Evolutionary conservation across 2,888 invertebrate genomes (phyloP).

Genomic region (Epistrophe grossulariae): DNA sequence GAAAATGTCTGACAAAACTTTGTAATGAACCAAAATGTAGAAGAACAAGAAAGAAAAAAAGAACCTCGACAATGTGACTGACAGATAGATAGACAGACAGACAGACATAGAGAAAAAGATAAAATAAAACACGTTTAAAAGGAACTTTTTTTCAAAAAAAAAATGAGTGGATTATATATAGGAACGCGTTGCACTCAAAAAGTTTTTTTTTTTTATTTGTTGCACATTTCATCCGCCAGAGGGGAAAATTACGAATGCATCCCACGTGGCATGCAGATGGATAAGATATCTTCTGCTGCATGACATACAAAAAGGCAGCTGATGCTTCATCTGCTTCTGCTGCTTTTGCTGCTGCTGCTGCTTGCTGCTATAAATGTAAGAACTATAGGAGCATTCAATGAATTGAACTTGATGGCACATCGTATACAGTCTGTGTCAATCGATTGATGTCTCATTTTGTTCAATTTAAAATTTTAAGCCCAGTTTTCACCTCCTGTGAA

Average conservation of each 20-base stretch:
- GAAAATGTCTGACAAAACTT: conserved; percentile 45
- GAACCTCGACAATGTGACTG: conserved; percentile 31
- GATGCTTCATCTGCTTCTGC: conserved; percentile 31
- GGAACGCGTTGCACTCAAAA: conserved; percentile 21
- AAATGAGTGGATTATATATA: neutral
- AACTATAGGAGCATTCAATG: conserved; percentile 13
- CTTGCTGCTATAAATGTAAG: neutral
- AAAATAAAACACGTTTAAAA: conserved; percentile 21
- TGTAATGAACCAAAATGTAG: conserved; percentile 57
- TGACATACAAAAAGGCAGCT: conserved; percentile 49
- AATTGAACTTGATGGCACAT: conserved; percentile 25
- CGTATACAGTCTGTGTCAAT: neutral
- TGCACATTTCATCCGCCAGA: conserved; percentile 46
- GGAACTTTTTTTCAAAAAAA: conserved; percentile 12
- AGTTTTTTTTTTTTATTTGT: conserved; percentile 20
- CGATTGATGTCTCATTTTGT: neutral
- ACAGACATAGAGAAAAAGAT: conserved; percentile 23
- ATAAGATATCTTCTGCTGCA: conserved; percentile 44
- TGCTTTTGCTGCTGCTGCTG: neutral
- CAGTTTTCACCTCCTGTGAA: too few species aligned
- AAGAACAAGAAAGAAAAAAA: conserved; percentile 16
- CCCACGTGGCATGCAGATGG: conserved; percentile 70
- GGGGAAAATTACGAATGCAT: conserved; percentile 57
- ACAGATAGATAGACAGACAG: conserved; percentile 40
- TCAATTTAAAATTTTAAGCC: neutral